These are phyloP conservation scores for Euphydryas editha DNA, from an alignment of 2,888 invertebrate genomes.

Conservation along the genomic window DNA sequence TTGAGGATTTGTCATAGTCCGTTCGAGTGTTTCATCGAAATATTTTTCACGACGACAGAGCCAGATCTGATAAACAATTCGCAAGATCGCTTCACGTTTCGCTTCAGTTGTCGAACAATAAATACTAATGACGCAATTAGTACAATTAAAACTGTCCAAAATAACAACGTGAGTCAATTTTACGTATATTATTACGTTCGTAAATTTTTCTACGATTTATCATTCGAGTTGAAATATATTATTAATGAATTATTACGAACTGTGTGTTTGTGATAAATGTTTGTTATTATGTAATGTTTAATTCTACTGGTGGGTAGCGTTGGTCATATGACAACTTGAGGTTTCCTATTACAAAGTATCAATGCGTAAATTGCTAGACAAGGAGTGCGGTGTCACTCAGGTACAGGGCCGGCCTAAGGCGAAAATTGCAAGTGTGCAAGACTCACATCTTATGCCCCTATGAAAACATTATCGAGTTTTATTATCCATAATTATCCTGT, in stretches of 20 bases:
- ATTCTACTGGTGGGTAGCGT: background rate
- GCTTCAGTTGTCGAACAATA: constrained; percentile 33
- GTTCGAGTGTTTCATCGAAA: background rate
- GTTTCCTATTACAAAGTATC: too few species aligned
- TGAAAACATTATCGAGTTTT: too few species aligned
- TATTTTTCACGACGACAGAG: constrained; percentile 8
- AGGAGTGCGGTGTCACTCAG: too few species aligned
- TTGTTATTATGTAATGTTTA: constrained; percentile 4
- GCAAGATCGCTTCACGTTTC: constrained; percentile 24
- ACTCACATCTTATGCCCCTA: too few species aligned
- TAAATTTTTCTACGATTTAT: constrained; percentile 6
- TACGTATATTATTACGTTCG: background rate
- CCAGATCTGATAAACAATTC: constrained; percentile 38
- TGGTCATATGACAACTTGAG: too few species aligned
- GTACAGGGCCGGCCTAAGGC: too few species aligned
- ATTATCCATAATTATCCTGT: too few species aligned
- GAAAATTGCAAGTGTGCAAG: too few species aligned
- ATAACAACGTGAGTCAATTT: constrained; percentile 3
- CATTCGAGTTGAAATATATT: constrained; percentile 4
- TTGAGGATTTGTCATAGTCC: background rate
- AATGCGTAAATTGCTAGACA: too few species aligned
- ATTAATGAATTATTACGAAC: constrained; percentile 10
- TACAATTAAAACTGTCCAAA: constrained; percentile 12
- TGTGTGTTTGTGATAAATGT: background rate
- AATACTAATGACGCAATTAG: constrained; percentile 32